Evolutionary conservation across 2,888 invertebrate species (phyloP).

Genomic region (Seira sanloemensis): DNA sequence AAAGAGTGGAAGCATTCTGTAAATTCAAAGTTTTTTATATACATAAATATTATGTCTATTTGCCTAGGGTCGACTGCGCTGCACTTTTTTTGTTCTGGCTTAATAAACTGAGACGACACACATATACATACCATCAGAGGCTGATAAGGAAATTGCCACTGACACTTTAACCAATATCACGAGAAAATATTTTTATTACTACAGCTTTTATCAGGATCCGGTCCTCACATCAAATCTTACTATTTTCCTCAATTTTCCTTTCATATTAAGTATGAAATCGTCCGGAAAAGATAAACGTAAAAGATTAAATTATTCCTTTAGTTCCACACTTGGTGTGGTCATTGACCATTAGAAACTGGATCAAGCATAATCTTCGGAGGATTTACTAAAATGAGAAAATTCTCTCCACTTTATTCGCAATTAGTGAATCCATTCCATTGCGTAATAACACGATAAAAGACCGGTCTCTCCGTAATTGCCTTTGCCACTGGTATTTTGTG

Average conservation of each 20-base stretch:
- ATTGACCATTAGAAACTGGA: background rate
- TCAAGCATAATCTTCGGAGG: background rate
- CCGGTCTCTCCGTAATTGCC: conserved; percentile 7
- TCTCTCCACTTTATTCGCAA: conserved; percentile 16
- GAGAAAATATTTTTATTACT: background rate
- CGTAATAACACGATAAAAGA: conserved; percentile 9
- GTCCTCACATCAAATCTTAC: background rate
- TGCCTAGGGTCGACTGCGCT: background rate
- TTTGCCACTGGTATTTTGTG: background rate
- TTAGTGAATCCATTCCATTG: background rate
- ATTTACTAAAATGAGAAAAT: background rate
- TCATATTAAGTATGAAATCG: too few relatives aligned
- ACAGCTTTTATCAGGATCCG: background rate
- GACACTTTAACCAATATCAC: background rate
- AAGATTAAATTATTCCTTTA: too few relatives aligned
- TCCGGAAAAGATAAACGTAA: too few relatives aligned
- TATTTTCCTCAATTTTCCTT: background rate
- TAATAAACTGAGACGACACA: background rate
- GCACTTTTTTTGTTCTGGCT: background rate
- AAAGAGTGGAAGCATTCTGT: too few relatives aligned
- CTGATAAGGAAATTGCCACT: background rate
- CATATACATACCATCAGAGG: background rate
- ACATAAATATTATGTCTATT: background rate
- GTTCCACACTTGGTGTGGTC: background rate
- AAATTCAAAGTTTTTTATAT: background rate